Evolutionary conservation across 37 sponge, comb jelly and placozoan genomes (phyloP).

Genomic region (Aphrocallistes beatrix): DNA sequence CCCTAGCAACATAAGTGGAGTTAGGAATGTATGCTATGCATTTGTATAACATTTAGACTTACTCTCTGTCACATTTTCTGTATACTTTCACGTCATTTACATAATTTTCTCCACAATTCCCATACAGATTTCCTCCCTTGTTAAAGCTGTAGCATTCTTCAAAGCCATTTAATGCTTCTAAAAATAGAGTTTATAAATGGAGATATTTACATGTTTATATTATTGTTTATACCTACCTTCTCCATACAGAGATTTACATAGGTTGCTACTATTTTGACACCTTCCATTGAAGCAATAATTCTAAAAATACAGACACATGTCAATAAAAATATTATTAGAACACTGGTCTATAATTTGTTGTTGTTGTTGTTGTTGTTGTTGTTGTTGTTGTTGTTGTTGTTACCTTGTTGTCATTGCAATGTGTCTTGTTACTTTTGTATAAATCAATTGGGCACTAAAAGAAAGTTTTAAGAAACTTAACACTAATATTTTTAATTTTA

Average conservation of each 20-base stretch:
- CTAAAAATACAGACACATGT: background rate
- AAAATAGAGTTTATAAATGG: background rate
- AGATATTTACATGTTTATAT: background rate
- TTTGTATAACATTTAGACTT: background rate
- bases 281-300: constrained; percentile 16
- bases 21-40: background rate
- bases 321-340: background rate
- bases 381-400: background rate
- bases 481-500: too few species aligned
- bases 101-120: background rate
- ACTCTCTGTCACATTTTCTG: background rate
- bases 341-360: too few species aligned
- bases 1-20: background rate
- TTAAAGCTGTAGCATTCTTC: background rate
- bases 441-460: background rate
- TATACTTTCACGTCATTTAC: background rate
- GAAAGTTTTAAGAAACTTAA: background rate
- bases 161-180: background rate
- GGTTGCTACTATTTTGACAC: background rate
- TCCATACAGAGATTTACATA: background rate
- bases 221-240: background rate
- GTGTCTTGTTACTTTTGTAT: background rate
- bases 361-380: background rate
- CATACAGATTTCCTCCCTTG: background rate
- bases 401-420: background rate